A percentile compares a stretch with the other conserved stretches of the same genome.
Evolutionary conservation across 1,140 invertebrate genomes (phyloP).

Genomic region (Chironomus striatipennis): DNA sequence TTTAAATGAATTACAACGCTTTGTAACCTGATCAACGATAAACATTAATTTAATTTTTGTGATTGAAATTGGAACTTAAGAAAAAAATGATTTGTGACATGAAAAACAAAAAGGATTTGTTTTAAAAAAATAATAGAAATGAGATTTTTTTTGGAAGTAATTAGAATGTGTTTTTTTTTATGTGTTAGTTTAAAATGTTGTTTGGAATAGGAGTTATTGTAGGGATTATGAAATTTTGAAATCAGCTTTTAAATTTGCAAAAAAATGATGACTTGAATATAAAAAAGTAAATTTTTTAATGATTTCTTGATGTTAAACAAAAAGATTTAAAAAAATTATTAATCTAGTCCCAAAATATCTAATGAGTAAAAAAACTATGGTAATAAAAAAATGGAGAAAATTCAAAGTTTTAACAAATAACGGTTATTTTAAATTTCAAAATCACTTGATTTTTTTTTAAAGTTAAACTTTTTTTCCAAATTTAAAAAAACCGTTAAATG

Average conservation of each 20-base stretch:
- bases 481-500: too few species aligned
- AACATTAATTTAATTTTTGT: not conserved
- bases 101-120: not conserved
- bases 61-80: not conserved
- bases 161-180: not conserved
- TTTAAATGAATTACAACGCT: not conserved
- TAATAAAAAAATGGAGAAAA: too few species aligned
- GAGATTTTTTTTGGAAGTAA: not conserved
- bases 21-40: not conserved
- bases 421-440: too few species aligned
- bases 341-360: too few species aligned
- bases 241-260: not conserved
- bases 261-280: slow-evolving; percentile 4
- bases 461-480: too few species aligned
- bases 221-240: not conserved
- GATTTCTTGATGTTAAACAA: not conserved
- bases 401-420: too few species aligned
- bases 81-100: slow-evolving; percentile 2
- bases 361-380: too few species aligned
- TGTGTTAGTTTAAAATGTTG: not conserved
- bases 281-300: slow-evolving; percentile 23
- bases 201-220: not conserved
- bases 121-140: slow-evolving; percentile 1
- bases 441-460: too few species aligned
- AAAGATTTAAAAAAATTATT: too few species aligned